Conservation (phyloP, 2,888 invertebrate genomes). For the Oxycera nigricornis region DNA sequence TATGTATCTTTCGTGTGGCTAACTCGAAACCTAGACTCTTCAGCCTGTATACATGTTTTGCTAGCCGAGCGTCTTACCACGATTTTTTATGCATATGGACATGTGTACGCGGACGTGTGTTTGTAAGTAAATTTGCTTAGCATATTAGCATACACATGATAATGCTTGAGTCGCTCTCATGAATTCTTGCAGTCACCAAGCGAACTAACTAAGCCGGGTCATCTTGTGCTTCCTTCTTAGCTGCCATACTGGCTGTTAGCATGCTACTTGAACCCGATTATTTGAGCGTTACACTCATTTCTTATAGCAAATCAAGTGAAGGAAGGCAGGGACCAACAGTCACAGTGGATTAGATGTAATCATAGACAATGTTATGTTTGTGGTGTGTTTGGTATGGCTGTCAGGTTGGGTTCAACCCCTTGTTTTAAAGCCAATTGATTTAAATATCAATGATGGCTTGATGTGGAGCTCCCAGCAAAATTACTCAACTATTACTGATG, state of each 20-base stretch:
- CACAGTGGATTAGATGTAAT: too few relatives aligned
- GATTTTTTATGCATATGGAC: neutral
- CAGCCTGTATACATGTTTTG: neutral
- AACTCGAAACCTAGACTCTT: neutral
- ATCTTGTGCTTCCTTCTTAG: neutral
- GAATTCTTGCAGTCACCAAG: too few relatives aligned
- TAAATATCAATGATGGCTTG: too few relatives aligned
- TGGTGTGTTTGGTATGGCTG: too few relatives aligned
- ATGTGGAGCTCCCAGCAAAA: too few relatives aligned
- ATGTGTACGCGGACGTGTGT: neutral
- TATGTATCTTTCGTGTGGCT: conserved; percentile 41
- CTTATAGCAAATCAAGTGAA: too few relatives aligned
- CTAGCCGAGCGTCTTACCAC: neutral
- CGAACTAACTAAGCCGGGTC: neutral
- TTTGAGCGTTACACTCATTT: too few relatives aligned
- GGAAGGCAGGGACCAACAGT: too few relatives aligned
- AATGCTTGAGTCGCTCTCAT: conserved; percentile 4
- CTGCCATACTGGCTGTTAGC: neutral
- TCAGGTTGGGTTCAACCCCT: too few relatives aligned
- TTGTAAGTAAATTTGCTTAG: conserved; percentile 31
- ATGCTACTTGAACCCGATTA: neutral
- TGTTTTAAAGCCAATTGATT: too few relatives aligned
- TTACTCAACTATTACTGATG: too few relatives aligned
- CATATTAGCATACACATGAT: conserved; percentile 30
- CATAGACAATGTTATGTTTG: too few relatives aligned